Evolutionary conservation across 2,888 invertebrate species (phyloP).

Genomic region (Trimorus sp.): DNA sequence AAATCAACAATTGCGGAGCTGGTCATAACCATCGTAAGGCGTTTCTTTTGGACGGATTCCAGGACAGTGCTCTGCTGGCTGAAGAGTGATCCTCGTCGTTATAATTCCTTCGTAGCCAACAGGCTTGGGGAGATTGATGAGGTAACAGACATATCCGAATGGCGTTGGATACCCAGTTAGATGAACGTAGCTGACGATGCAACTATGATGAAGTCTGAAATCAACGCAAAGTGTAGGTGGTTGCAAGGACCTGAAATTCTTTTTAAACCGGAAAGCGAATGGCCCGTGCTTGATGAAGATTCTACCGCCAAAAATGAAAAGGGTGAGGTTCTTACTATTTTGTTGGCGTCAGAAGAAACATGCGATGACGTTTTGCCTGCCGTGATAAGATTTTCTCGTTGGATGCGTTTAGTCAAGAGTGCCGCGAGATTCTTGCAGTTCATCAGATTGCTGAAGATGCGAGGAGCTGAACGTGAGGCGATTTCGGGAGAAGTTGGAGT

Average conservation of each 20-base stretch:
- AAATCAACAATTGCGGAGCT: conserved; percentile 21
- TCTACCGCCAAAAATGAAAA: background rate
- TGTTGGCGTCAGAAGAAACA: conserved; percentile 5
- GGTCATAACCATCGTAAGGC: background rate
- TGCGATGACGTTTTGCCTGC: background rate
- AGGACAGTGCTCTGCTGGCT: conserved; percentile 62
- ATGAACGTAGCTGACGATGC: conserved; percentile 68
- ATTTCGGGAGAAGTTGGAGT: conserved; percentile 12
- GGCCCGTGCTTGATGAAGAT: conserved; percentile 1
- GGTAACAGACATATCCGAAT: conserved; percentile 60
- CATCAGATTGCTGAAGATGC: background rate
- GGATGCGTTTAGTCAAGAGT: conserved; percentile 23
- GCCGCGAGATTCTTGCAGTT: conserved; percentile 6
- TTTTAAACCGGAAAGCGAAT: background rate
- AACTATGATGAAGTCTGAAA: conserved; percentile 44
- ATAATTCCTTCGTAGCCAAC: conserved; percentile 64
- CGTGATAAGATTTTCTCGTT: conserved; percentile 1
- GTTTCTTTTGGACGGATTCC: conserved; percentile 36
- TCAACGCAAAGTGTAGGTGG: conserved; percentile 24
- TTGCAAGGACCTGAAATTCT: conserved; percentile 52
- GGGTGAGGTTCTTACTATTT: conserved; percentile 2
- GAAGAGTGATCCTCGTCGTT: conserved; percentile 43
- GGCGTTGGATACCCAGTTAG: conserved; percentile 70
- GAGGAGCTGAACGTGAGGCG: background rate
- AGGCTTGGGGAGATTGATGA: conserved; percentile 68